phyloP scores from a whole-genome alignment of 2,797 vertebrate species.

The Danionella dracula region DNA sequence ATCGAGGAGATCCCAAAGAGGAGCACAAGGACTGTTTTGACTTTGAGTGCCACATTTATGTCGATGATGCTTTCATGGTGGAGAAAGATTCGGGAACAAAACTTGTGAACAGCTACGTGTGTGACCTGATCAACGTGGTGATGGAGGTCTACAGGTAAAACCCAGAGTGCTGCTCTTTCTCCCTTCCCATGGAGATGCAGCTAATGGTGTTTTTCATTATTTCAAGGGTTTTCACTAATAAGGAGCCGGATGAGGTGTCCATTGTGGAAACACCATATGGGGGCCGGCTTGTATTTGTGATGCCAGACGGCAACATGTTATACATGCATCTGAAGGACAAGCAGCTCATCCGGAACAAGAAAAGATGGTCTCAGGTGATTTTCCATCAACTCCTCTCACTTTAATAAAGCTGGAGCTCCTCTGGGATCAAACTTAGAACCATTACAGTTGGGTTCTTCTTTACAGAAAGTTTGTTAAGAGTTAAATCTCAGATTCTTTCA shows the following conservation, averaged over 20 bases:
- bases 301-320: conserved; percentile 76
- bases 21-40: conserved; percentile 70
- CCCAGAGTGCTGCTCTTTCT: too few relatives aligned
- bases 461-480: too few relatives aligned
- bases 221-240: conserved; percentile 71
- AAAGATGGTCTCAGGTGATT: conserved; percentile 78
- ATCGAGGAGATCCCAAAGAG: conserved; percentile 70
- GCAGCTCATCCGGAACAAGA: conserved; percentile 70
- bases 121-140: conserved; percentile 62
- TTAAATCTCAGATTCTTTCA: too few relatives aligned
- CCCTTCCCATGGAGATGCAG: too few relatives aligned
- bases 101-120: conserved; percentile 67
- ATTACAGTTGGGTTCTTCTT: too few relatives aligned
- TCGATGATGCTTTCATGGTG: conserved; percentile 69
- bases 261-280: conserved; percentile 74
- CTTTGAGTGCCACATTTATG: conserved; percentile 74
- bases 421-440: too few relatives aligned
- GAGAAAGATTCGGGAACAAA: conserved; percentile 53
- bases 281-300: conserved; percentile 67
- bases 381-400: not conserved
- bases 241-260: conserved; percentile 74
- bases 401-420: too few relatives aligned
- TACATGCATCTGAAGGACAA: conserved; percentile 77
- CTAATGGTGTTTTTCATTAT: not conserved
- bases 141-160: conserved; percentile 74